Percentiles rank a stretch among this genome's conserved stretches.
phyloP scores from a whole-genome alignment of 2,113 vertebrate species.

The Symphodus melops region DNA sequence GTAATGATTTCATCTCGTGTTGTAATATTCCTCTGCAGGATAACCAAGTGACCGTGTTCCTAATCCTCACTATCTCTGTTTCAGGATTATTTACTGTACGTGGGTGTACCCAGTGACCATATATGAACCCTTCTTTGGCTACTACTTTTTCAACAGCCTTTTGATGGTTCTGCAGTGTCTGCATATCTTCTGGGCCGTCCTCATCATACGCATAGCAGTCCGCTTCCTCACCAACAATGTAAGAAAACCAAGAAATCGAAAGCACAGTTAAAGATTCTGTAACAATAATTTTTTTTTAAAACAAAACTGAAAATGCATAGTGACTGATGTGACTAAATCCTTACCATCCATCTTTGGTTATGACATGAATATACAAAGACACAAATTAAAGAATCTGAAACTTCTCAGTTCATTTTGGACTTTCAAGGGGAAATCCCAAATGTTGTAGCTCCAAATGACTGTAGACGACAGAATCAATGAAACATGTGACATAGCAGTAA shows the following conservation, averaged over 20 bases:
- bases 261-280: background rate
- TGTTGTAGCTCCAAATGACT: too few species aligned
- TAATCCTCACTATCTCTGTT: slow-evolving; percentile 17
- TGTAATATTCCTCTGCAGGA: background rate
- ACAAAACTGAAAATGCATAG: background rate
- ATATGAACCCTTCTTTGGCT: slow-evolving; percentile 93
- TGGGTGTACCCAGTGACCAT: slow-evolving; percentile 89
- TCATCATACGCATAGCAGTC: slow-evolving; percentile 93
- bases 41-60: background rate
- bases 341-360: background rate
- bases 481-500: too few species aligned
- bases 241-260: slow-evolving; percentile 49
- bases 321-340: background rate
- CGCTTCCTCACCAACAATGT: slow-evolving; percentile 95
- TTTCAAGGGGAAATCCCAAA: too few species aligned
- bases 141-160: slow-evolving; percentile 96
- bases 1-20: background rate
- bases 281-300: too few species aligned
- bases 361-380: background rate
- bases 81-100: slow-evolving; percentile 94
- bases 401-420: too few species aligned
- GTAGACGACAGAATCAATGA: too few species aligned
- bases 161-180: slow-evolving; percentile 90
- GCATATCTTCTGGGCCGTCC: slow-evolving; percentile 94
- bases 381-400: background rate